Evolutionary conservation across 2,888 invertebrate genomes (phyloP).

Genomic region (Erebia palarica): DNA sequence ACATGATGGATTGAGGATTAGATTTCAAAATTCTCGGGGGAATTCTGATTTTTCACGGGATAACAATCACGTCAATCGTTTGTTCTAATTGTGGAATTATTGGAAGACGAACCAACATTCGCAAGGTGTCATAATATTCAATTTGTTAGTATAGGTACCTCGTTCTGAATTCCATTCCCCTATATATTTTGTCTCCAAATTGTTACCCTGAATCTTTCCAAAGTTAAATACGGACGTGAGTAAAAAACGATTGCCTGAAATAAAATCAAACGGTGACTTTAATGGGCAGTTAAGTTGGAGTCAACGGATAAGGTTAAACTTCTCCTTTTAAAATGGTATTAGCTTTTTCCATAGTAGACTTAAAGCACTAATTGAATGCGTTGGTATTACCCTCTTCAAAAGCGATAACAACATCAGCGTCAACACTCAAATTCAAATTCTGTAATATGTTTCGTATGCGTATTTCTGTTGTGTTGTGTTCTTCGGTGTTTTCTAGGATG

Average conservation of each 20-base stretch:
- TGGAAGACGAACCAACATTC: too few species aligned
- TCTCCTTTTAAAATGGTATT: neutral
- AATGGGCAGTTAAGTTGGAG: neutral
- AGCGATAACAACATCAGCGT: constrained; percentile 59
- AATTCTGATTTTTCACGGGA: too few species aligned
- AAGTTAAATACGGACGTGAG: constrained; percentile 66
- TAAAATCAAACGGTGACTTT: constrained; percentile 36
- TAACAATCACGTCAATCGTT: too few species aligned
- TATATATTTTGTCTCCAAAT: constrained; percentile 51
- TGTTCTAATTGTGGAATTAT: too few species aligned
- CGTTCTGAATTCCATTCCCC: constrained; percentile 54
- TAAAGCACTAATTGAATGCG: too few species aligned
- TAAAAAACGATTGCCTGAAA: constrained; percentile 49
- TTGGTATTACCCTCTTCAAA: constrained; percentile 47
- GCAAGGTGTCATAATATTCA: neutral
- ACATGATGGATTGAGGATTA: too few species aligned
- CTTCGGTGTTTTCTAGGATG: constrained; percentile 43
- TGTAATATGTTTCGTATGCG: constrained; percentile 48
- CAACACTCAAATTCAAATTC: constrained; percentile 60
- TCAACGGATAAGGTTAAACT: neutral
- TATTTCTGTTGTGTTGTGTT: constrained; percentile 14
- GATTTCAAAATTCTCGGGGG: too few species aligned
- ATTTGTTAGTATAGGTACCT: constrained; percentile 46
- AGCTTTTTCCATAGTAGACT: neutral
- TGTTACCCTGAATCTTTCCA: constrained; percentile 68